These are phyloP conservation scores for Bombus turneri DNA, from an alignment of 1,140 invertebrate species.

Conservation along the genomic window DNA sequence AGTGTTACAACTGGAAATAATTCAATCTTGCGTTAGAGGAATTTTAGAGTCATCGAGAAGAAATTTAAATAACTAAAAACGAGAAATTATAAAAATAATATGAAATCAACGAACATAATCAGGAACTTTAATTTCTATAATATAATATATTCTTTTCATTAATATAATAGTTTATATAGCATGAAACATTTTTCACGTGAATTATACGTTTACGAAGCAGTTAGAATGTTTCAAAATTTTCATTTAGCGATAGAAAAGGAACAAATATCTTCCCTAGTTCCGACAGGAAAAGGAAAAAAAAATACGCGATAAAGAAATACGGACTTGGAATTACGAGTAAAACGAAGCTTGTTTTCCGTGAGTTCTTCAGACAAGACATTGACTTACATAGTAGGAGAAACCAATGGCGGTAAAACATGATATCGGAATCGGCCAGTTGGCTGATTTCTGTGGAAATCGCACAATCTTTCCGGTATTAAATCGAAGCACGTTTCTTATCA, in stretches of 20 bases:
- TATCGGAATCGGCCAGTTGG: constrained; percentile 54
- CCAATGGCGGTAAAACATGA: constrained; percentile 14
- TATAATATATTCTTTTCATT: too few relatives aligned
- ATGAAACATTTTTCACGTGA: too few relatives aligned
- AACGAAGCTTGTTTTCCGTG: not conserved
- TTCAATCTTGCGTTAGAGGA: too few relatives aligned
- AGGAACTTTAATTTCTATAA: too few relatives aligned
- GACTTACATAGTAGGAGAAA: not conserved
- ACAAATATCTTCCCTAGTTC: too few relatives aligned
- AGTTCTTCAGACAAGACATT: not conserved
- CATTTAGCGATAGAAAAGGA: not conserved
- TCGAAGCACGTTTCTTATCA: constrained; percentile 68
- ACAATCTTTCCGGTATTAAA: constrained; percentile 63
- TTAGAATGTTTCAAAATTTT: not conserved
- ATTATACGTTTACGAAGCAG: too few relatives aligned
- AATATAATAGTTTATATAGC: too few relatives aligned
- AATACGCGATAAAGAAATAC: not conserved
- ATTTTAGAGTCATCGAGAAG: too few relatives aligned
- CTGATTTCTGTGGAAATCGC: constrained; percentile 58
- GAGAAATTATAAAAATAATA: too few relatives aligned
- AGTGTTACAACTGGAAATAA: too few relatives aligned
- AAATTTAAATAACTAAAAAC: too few relatives aligned
- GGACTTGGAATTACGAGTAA: not conserved
- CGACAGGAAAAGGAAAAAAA: not conserved
- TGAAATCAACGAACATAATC: too few relatives aligned